A percentile compares a stretch with the other conserved stretches of the same genome.
Evolutionary conservation across 2,888 invertebrate species (phyloP).

Genomic region (Phaonia tiefii): DNA sequence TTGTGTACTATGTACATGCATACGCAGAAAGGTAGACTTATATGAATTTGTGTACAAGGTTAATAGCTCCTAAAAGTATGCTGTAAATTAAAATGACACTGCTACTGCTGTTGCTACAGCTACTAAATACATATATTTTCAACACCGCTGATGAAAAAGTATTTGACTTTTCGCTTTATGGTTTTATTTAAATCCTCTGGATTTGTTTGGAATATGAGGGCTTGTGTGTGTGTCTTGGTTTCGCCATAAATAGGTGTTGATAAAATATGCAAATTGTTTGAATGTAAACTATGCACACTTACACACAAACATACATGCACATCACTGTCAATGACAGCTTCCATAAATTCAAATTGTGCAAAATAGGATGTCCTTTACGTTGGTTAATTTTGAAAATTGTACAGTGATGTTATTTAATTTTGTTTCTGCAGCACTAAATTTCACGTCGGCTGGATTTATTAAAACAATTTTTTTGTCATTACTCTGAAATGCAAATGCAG

Average conservation of each 20-base stretch:
- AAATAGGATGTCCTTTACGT: too few species aligned
- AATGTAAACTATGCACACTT: background rate
- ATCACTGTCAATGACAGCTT: background rate
- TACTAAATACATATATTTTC: too few species aligned
- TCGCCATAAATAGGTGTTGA: background rate
- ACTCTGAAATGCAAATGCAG: too few species aligned
- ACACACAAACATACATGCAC: background rate
- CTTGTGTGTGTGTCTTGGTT: background rate
- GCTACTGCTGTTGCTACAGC: constrained; percentile 18
- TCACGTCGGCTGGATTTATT: background rate
- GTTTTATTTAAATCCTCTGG: background rate
- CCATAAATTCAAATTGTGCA: background rate
- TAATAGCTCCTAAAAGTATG: constrained; percentile 53
- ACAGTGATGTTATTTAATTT: too few species aligned
- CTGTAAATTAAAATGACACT: constrained; percentile 52
- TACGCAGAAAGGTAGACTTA: background rate
- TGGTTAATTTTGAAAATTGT: too few species aligned
- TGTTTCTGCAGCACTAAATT: background rate
- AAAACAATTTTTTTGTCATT: too few species aligned
- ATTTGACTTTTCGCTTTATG: background rate
- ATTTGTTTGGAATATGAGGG: background rate
- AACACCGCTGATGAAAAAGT: constrained; percentile 2
- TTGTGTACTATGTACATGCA: background rate
- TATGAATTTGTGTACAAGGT: constrained; percentile 41
- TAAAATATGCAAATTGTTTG: constrained; percentile 18